Percentiles rank a stretch among this genome's conserved stretches.
Conservation (phyloP, 2,113 vertebrate genomes). For the Cnemophilus loriae region DNA sequence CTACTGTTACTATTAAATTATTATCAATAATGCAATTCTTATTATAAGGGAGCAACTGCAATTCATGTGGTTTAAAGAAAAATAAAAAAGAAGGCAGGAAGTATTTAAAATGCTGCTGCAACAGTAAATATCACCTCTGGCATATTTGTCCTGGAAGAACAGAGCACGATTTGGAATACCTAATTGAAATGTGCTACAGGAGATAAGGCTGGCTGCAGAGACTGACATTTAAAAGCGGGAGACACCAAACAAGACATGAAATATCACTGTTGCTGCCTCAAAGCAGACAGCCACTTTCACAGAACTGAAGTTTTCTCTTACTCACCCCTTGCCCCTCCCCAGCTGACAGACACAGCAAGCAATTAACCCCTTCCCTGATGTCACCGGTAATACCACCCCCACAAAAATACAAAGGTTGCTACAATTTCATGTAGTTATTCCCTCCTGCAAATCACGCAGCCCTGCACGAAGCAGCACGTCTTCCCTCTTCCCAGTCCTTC, state of each 20-base stretch:
- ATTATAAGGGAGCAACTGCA: neutral
- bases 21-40: slow-evolving; percentile 34
- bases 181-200: slow-evolving; percentile 80
- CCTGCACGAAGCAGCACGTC: neutral
- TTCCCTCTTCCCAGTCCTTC: neutral
- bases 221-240: slow-evolving; percentile 76
- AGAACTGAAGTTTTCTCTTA: slow-evolving; percentile 33
- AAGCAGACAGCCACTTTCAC: slow-evolving; percentile 58
- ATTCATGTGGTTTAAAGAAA: neutral
- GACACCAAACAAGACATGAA: slow-evolving; percentile 73
- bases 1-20: slow-evolving; percentile 14
- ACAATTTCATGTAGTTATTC: neutral
- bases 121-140: slow-evolving; percentile 74
- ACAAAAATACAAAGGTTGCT: neutral
- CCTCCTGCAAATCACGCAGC: neutral
- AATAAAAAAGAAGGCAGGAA: neutral
- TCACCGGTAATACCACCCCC: neutral
- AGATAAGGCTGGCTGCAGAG: slow-evolving; percentile 72
- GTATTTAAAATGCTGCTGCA: slow-evolving; percentile 69
- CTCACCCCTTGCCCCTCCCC: neutral
- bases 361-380: slow-evolving; percentile 8
- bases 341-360: neutral
- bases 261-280: slow-evolving; percentile 68
- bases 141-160: slow-evolving; percentile 73
- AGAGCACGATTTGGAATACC: slow-evolving; percentile 71